Base-by-base conservation (phyloP, 2,797 vertebrate genomes). In the Botia almorhae region DNA sequence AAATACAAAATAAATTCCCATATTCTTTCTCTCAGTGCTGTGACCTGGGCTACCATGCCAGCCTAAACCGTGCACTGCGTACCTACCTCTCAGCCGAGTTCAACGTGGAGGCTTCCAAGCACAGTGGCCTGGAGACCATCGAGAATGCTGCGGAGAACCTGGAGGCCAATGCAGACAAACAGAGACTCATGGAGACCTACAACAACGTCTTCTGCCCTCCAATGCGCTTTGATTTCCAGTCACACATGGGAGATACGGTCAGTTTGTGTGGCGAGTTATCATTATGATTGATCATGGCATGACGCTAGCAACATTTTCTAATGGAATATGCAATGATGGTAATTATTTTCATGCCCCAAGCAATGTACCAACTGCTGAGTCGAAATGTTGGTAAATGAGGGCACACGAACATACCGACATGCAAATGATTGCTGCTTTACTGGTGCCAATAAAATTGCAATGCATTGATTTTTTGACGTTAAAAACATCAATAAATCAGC, bases 161-260 rank as follows among this genome's bases (percentile, higher is more conserved):
- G 89, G 97, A 99, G 61, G 94, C 97, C 86, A 96, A 95, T 78
- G 94, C 95, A 2, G 98, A 99, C 90, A 99, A 99, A 87, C 98
- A 98, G 87, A 95, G 96, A 72, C 94, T 99, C 83, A 99, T 99
- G 97, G 98, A 99, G 93, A 96, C 97, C 90, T 97, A 98, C 93
- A 98, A 99, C 92, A 98, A 93, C 0, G 95, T 98, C 88, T 99
- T 99, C 94, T 99, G 98, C 33, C 97, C 96, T 0, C 97, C 98
- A 2, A 94, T 96, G 91, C 96, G 97, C 88, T 99, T 99, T 14
- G 98, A 99, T 86, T 99, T 99, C 90, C 98, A 99, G 93, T 97
- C 97, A 0, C 98, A 99, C 82, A 99, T 99, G 97, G 98, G 98
- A 33, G 98, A 99, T 80, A 96, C 92, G 96, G 98, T 99, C 21